Conservation (phyloP, 2,797 vertebrate genomes). For the Coendou prehensilis region DNA sequence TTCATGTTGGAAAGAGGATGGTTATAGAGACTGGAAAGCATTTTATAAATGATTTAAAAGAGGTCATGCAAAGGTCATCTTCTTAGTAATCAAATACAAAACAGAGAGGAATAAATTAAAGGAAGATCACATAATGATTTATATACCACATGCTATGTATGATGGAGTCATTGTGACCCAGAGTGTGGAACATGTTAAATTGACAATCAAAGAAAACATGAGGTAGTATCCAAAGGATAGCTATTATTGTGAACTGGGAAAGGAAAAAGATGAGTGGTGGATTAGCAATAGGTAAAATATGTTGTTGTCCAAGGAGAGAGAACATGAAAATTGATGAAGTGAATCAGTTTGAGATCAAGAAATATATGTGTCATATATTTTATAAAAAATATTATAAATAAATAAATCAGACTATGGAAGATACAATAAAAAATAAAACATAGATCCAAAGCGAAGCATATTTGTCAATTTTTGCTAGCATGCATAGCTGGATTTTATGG, state of each 20-base stretch:
- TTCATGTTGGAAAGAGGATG: conserved; percentile 9
- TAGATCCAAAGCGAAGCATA: neutral
- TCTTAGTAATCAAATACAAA: conserved; percentile 39
- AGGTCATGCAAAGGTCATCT: neutral
- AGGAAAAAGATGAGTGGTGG: neutral
- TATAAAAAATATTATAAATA: too few species aligned
- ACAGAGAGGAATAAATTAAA: conserved; percentile 2
- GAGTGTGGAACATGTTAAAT: neutral
- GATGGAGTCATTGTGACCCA: neutral
- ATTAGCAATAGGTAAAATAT: neutral
- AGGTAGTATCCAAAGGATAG: neutral
- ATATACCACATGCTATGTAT: neutral
- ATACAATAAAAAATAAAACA: neutral
- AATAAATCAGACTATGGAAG: neutral
- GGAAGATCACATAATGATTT: neutral
- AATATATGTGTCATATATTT: neutral
- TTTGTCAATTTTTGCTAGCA: neutral
- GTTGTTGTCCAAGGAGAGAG: neutral
- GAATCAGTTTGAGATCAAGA: neutral
- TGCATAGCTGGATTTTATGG: neutral
- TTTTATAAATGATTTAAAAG: conserved; percentile 28
- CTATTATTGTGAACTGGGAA: neutral
- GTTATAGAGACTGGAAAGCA: neutral
- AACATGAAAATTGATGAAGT: neutral
- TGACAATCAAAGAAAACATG: neutral